A percentile compares a stretch with the other conserved stretches of the same genome.
phyloP scores from a whole-genome alignment of 1,140 invertebrate genomes.

The Bombus superbus region DNA sequence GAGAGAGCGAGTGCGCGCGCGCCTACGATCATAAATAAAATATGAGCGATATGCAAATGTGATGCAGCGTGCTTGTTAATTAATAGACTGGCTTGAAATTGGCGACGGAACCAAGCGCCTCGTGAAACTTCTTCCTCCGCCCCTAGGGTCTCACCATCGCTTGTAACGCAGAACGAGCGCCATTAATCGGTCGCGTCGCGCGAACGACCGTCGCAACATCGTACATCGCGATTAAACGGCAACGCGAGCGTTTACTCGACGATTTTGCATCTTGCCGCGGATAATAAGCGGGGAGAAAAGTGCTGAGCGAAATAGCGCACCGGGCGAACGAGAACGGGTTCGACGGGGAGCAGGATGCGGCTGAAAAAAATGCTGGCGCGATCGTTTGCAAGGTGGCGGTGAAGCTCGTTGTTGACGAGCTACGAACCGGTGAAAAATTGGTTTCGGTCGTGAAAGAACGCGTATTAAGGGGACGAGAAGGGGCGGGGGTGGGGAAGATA shows the following conservation, averaged over 20 bases:
- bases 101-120: background rate
- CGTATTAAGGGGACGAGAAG: constrained; percentile 35
- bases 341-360: background rate
- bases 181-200: constrained; percentile 19
- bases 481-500: background rate
- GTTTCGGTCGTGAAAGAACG: constrained; percentile 14
- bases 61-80: constrained; percentile 37
- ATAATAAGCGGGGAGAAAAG: background rate
- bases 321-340: too few relatives aligned
- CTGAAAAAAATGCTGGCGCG: background rate
- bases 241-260: background rate
- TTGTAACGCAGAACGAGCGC: background rate
- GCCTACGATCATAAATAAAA: constrained; percentile 36
- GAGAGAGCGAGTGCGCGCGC: too few relatives aligned
- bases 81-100: constrained; percentile 36
- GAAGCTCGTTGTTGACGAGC: background rate
- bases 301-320: background rate
- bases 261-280: background rate
- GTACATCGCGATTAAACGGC: constrained; percentile 15
- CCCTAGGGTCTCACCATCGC: background rate
- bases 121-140: background rate
- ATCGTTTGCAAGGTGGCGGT: background rate
- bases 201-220: too few relatives aligned
- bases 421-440: constrained; percentile 25
- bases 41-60: constrained; percentile 51